These are phyloP conservation scores for Nettapus auritus DNA, from an alignment of 2,113 vertebrate genomes.

Conservation along the genomic window DNA sequence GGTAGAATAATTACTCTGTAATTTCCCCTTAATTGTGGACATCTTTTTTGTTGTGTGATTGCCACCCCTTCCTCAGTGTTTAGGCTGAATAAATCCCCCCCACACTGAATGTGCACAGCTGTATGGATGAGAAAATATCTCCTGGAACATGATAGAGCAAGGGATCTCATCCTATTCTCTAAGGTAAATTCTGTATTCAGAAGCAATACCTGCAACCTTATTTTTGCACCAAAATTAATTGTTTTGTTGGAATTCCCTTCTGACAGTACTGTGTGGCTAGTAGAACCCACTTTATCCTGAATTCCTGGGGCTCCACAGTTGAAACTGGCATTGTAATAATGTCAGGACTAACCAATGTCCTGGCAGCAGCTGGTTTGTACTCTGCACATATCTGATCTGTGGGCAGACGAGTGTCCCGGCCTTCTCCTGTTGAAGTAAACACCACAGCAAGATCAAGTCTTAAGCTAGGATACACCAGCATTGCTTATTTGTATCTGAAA, in stretches of 20 bases:
- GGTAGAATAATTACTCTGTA: not conserved
- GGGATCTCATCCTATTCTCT: not conserved
- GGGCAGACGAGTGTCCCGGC: not conserved
- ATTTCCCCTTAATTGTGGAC: not conserved
- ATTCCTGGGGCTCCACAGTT: not conserved
- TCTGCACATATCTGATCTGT: not conserved
- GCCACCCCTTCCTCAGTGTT: not conserved
- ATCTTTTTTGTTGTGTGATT: not conserved
- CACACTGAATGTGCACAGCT: not conserved
- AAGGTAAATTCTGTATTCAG: not conserved
- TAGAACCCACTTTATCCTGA: not conserved
- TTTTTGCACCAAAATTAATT: not conserved
- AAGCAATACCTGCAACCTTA: not conserved
- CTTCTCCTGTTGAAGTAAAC: not conserved
- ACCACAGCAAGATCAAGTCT: not conserved
- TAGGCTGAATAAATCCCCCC: not conserved
- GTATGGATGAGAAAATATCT: not conserved
- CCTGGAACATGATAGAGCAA: not conserved
- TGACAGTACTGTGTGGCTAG: not conserved
- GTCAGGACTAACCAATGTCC: not conserved
- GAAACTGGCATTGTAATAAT: not conserved
- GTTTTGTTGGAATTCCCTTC: not conserved
- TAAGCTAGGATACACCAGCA: not conserved
- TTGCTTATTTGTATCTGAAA: not conserved
- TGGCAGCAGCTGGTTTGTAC: not conserved